Conservation (phyloP, 2,797 vertebrate genomes). For the Sebastes umbrosus region DNA sequence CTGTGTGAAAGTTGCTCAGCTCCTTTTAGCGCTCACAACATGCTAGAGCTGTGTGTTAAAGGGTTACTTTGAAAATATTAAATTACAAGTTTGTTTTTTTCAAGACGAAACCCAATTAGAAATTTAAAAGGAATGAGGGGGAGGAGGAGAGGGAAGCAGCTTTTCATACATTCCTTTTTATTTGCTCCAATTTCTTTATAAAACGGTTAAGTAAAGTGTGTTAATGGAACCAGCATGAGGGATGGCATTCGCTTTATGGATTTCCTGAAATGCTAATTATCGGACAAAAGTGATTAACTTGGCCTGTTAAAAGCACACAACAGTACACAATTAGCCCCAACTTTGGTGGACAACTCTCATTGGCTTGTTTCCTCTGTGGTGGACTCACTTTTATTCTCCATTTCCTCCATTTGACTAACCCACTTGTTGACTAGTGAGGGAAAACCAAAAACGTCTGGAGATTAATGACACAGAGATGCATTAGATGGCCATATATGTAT, state of each 20-base stretch:
- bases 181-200: slow-evolving; percentile 37
- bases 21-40: slow-evolving; percentile 25
- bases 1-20: slow-evolving; percentile 33
- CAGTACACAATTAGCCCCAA: slow-evolving; percentile 49
- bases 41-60: slow-evolving; percentile 21
- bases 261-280: slow-evolving; percentile 73
- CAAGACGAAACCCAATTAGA: slow-evolving; percentile 59
- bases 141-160: not conserved
- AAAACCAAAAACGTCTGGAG: slow-evolving; percentile 5
- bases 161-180: slow-evolving; percentile 52
- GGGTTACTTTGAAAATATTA: slow-evolving; percentile 36
- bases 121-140: slow-evolving; percentile 32
- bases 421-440: slow-evolving; percentile 12
- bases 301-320: slow-evolving; percentile 60
- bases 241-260: slow-evolving; percentile 68
- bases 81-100: slow-evolving; percentile 55
- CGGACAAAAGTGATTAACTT: slow-evolving; percentile 60
- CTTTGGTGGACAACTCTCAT: slow-evolving; percentile 56
- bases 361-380: slow-evolving; percentile 48
- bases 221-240: slow-evolving; percentile 69
- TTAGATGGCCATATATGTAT: slow-evolving; percentile 10
- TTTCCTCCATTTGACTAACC: slow-evolving; percentile 29
- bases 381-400: slow-evolving; percentile 38
- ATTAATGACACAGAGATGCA: slow-evolving; percentile 31
- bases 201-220: slow-evolving; percentile 46